A percentile compares a stretch with the other conserved stretches of the same genome.
Conservation (phyloP, 53 echinoderm and acorn worm genomes). For the Hippasteria phrygiana region DNA sequence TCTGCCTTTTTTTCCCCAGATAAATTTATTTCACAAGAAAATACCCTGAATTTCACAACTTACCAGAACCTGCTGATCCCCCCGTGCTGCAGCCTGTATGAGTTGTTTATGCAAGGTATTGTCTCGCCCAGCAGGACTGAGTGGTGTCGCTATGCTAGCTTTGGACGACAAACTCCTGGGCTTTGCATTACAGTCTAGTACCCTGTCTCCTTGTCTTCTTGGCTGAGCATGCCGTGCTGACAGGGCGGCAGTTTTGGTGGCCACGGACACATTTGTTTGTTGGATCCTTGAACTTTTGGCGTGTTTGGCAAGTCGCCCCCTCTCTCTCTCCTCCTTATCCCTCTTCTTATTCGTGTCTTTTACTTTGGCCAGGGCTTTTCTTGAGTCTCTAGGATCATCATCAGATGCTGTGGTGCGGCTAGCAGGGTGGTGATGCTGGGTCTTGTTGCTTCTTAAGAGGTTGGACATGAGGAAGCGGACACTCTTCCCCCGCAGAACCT, state of each 20-base stretch:
- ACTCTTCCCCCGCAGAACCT: constrained; percentile 66
- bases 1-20: not conserved
- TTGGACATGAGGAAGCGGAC: constrained; percentile 75
- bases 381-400: constrained; percentile 56
- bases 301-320: not conserved
- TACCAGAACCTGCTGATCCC: constrained; percentile 66
- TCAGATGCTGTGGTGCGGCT: constrained; percentile 56
- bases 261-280: not conserved
- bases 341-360: constrained; percentile 68
- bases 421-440: constrained; percentile 27
- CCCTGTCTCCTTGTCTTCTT: constrained; percentile 30
- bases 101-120: constrained; percentile 65
- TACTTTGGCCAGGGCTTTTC: not conserved
- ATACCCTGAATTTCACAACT: not conserved
- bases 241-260: not conserved
- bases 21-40: not conserved
- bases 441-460: constrained; percentile 66
- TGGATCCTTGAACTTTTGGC: not conserved
- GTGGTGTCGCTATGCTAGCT: not conserved
- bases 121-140: constrained; percentile 39
- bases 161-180: not conserved
- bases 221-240: too few species aligned
- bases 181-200: constrained; percentile 2
- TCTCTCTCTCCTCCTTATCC: constrained; percentile 51
- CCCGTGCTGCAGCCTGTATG: constrained; percentile 62